A percentile compares a stretch with the other conserved stretches of the same genome.
phyloP scores from a whole-genome alignment of 2,113 vertebrate species.

The Telmatochromis brachygnathus region DNA sequence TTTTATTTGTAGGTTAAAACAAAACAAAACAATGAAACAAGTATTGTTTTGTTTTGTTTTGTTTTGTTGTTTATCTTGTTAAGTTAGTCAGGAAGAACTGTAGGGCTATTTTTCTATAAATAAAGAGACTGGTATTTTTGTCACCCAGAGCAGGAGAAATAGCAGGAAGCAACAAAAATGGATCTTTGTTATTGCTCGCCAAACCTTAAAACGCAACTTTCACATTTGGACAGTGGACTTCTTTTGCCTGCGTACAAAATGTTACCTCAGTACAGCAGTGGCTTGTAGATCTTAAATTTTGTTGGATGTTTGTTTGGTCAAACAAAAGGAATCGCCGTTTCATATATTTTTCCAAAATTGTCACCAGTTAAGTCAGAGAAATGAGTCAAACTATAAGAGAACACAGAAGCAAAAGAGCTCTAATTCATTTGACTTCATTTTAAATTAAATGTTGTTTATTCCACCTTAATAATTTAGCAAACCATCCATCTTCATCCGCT shows the following conservation, averaged over 20 bases:
- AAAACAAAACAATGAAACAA: too few species aligned
- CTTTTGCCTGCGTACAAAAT: background rate
- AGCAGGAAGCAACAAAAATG: background rate
- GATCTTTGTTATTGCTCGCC: fast-evolving
- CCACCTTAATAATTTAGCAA: background rate
- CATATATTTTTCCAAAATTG: background rate
- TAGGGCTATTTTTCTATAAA: background rate
- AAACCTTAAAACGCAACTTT: background rate
- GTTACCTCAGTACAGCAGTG: background rate
- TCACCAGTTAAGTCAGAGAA: background rate
- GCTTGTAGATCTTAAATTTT: background rate
- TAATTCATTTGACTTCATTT: background rate
- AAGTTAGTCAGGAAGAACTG: background rate
- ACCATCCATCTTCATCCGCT: background rate
- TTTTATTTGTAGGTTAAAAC: background rate
- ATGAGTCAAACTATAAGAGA: background rate
- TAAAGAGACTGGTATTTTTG: background rate
- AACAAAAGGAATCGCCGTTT: background rate
- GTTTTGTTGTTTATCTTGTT: background rate
- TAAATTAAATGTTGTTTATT: background rate
- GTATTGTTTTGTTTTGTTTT: background rate
- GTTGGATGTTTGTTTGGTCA: background rate
- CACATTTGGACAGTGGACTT: background rate
- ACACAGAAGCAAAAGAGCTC: background rate
- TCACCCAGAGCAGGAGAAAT: fast-evolving